phyloP scores from a whole-genome alignment of 37 sponge, comb jelly and placozoan species.

The Crambe crambe region DNA sequence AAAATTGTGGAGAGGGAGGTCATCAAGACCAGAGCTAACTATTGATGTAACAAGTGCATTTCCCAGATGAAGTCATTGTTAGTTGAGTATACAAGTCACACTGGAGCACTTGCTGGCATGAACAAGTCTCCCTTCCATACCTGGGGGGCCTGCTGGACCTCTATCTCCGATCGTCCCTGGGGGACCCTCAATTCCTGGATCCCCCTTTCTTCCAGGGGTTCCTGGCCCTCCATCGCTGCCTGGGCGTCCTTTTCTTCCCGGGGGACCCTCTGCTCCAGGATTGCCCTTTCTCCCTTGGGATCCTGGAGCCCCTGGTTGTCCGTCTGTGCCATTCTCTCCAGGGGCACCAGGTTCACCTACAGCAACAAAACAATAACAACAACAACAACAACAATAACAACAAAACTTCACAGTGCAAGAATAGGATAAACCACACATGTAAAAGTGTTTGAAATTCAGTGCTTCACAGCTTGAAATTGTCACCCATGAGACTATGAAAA shows the following conservation, averaged over 20 bases:
- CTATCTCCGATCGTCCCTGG: background rate
- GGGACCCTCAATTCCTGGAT: background rate
- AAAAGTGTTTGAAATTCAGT: no score
- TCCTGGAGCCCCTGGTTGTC: constrained; percentile 2
- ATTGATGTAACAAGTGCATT: background rate
- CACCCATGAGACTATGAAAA: no score
- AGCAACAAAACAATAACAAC: no score
- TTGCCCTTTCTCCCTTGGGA: background rate
- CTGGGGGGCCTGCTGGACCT: background rate
- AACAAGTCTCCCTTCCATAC: background rate
- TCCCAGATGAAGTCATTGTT: background rate
- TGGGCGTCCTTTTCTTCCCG: constrained; percentile 14
- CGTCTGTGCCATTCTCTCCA: constrained; percentile 10
- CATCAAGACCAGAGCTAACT: background rate
- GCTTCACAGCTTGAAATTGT: no score
- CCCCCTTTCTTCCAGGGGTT: background rate
- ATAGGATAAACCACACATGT: no score
- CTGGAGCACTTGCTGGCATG: background rate
- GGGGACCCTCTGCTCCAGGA: background rate
- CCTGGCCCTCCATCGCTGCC: background rate
- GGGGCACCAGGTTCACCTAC: background rate
- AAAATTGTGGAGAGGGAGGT: background rate
- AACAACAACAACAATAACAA: no score
- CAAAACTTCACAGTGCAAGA: no score
- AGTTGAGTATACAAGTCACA: background rate